Evolutionary conservation across 2,797 vertebrate genomes (phyloP).

Genomic region (Sebastes cheni): DNA sequence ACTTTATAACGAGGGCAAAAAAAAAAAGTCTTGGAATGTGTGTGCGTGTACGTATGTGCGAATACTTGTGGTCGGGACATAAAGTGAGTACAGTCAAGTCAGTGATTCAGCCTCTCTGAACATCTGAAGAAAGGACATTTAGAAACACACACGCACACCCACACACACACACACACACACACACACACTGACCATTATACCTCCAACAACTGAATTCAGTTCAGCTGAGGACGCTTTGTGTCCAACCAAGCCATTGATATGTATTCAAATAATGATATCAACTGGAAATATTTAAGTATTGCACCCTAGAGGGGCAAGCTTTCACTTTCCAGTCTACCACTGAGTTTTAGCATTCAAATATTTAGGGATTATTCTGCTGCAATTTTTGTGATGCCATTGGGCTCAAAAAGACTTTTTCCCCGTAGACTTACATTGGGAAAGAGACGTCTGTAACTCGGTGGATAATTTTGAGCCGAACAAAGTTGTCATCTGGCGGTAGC

Average conservation of each 20-base stretch:
- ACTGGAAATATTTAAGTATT: not conserved
- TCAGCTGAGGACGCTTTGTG: conserved; percentile 39
- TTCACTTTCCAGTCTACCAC: not conserved
- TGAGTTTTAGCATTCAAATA: not conserved
- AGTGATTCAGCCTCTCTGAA: conserved; percentile 29
- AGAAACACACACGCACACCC: conserved; percentile 17
- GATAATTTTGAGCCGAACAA: too few species aligned
- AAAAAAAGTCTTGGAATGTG: conserved; percentile 32
- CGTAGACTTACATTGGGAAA: too few species aligned
- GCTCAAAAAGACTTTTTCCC: too few species aligned
- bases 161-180: conserved; percentile 22
- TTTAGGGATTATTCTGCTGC: not conserved
- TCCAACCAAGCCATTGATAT: not conserved
- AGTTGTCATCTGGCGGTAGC: too few species aligned
- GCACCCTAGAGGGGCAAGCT: not conserved
- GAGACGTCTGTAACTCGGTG: too few species aligned
- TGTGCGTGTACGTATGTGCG: not conserved
- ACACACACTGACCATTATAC: conserved; percentile 13
- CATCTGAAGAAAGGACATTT: conserved; percentile 20
- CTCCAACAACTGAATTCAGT: conserved; percentile 15
- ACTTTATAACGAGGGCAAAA: conserved; percentile 26
- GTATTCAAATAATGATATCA: conserved; percentile 27
- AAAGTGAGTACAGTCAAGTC: conserved; percentile 20
- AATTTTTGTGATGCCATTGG: not conserved
- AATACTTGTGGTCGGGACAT: conserved; percentile 13